phyloP scores from a whole-genome alignment of 2,113 vertebrate genomes.

The Toxotes chatareus region DNA sequence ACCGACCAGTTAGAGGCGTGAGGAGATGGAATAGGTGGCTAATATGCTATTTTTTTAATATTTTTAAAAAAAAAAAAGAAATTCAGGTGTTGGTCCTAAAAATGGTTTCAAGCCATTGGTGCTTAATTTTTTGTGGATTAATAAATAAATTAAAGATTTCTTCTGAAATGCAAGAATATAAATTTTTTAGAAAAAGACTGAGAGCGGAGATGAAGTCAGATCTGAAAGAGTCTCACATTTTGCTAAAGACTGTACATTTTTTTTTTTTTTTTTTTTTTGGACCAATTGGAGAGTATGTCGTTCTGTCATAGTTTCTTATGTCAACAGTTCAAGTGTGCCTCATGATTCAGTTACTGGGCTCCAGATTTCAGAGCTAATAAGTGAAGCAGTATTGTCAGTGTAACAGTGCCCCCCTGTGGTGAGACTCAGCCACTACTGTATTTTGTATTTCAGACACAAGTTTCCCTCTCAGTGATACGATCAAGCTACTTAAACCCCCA shows the following conservation, averaged over 20 bases:
- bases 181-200: slow-evolving; percentile 5
- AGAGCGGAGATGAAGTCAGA: not conserved
- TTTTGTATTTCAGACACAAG: slow-evolving; percentile 24
- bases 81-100: not conserved
- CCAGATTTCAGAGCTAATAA: slow-evolving; percentile 1
- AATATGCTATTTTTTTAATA: fast-evolving
- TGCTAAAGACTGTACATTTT: not conserved
- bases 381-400: slow-evolving; percentile 37
- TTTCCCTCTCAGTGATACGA: slow-evolving; percentile 24
- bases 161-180: not conserved
- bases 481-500: slow-evolving; percentile 51
- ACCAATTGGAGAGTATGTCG: not conserved
- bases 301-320: not conserved
- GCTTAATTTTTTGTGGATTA: slow-evolving; percentile 11
- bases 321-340: slow-evolving; percentile 24
- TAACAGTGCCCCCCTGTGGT: slow-evolving; percentile 70
- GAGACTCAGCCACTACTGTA: slow-evolving; percentile 20
- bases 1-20: slow-evolving; percentile 65
- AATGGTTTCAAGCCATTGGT: slow-evolving; percentile 38
- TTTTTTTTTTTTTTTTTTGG: too few relatives aligned
- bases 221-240: not conserved
- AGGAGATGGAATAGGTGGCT: not conserved
- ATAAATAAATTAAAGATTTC: not conserved
- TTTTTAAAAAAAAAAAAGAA: too few relatives aligned
- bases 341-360: slow-evolving; percentile 28